Evolutionary conservation across 1,140 invertebrate genomes (phyloP), one percentile per base, ranked within the genome.

Genomic region (Leptinotarsa defecta): DNA sequence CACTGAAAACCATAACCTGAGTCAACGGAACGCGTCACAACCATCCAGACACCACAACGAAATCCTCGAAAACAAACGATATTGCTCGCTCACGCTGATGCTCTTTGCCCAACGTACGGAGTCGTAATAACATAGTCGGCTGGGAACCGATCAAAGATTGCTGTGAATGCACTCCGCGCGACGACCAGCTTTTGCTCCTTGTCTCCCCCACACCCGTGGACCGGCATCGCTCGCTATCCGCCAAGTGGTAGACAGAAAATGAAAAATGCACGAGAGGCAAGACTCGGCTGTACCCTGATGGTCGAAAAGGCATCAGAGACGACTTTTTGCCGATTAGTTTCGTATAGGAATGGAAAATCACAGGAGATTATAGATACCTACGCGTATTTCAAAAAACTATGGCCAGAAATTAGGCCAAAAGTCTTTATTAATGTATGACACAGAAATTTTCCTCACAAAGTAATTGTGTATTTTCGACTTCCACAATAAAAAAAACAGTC

Each of bases 131-230:
- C 68, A 67, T 69, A 49, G 24, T 68, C 65, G 48, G 52, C 68
- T 68, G 61, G 34, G 76, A 71, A 64, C 72, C 67, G 76, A 74
- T 74, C 76, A 77, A 67, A 77, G 76, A 77, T 74, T 77, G 73
- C 73, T 77, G 76, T 77, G 76, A 77, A 77, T 77, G 76, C 73
- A 77, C 76, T 77, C 73, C 73, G 63, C 73, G 76, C 73, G 73
- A 74, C 76, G 73, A 72, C 63, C 76, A 74, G 76, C 43, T 77
- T 77, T 71, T 64, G 68, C 62, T 43, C 43, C 71, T 73, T 76
- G 52, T 69, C 73, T 74, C 73, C 73, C 73, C 73, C 73, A 73
- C 76, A 73, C 67, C 76, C 57, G 69, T 48, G 64, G 20, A 68
- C 71, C 70, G 75, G 74, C 73, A 71, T 70, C 69, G 72, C 71